Conservation (phyloP, 2,113 vertebrate species). For the Pseudorasbora parva region DNA sequence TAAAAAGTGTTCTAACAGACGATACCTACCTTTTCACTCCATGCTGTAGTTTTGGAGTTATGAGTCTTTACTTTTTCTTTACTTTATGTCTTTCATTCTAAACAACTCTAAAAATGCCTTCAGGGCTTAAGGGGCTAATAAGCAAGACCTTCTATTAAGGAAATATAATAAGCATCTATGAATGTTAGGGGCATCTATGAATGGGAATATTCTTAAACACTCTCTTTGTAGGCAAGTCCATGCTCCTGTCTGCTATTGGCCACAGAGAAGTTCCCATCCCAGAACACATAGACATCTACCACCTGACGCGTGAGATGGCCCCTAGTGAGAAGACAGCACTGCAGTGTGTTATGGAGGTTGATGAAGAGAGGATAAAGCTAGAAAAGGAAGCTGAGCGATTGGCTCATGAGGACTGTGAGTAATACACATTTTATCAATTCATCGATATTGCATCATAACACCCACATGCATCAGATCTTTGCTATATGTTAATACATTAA, state of each 20-base stretch:
- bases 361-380: conserved; percentile 90
- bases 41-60: no score
- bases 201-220: not conserved
- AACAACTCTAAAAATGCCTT: no score
- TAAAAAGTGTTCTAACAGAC: no score
- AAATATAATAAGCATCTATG: not conserved
- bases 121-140: no score
- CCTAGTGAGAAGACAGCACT: conserved; percentile 93
- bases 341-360: conserved; percentile 96
- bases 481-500: not conserved
- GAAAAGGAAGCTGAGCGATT: conserved; percentile 93
- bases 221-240: conserved; percentile 86
- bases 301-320: conserved; percentile 95
- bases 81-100: no score
- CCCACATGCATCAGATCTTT: not conserved
- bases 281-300: conserved; percentile 98
- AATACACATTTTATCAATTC: not conserved
- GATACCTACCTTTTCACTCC: no score
- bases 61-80: no score
- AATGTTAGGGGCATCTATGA: not conserved
- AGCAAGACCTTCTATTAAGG: not conserved
- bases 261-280: conserved; percentile 95
- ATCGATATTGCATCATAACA: not conserved
- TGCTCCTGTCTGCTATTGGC: conserved; percentile 93
- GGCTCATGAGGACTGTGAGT: conserved; percentile 91